phyloP scores from a whole-genome alignment of 2,888 invertebrate genomes.

The Ochropacha duplaris region DNA sequence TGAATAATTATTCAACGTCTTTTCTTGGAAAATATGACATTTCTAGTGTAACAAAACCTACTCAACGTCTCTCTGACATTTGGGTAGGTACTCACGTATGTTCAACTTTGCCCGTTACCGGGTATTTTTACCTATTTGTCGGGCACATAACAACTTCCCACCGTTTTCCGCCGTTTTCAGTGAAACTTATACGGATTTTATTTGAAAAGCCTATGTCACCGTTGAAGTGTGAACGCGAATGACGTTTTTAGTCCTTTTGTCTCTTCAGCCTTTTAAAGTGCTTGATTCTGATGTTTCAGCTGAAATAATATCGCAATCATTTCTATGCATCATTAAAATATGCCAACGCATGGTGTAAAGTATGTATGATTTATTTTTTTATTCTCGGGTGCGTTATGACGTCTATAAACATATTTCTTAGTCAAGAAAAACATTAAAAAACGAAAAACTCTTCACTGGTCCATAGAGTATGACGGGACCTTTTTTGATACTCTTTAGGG shows the following conservation, averaged over 20 bases:
- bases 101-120: slow-evolving; percentile 47
- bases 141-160: slow-evolving; percentile 46
- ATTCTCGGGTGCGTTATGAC: too few species aligned
- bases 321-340: not conserved
- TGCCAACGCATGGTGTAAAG: too few species aligned
- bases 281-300: not conserved
- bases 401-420: too few species aligned
- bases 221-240: not conserved
- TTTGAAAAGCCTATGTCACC: not conserved
- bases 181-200: slow-evolving; percentile 9
- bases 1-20: too few species aligned
- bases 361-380: too few species aligned
- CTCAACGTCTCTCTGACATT: slow-evolving; percentile 32
- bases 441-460: too few species aligned
- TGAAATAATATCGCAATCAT: not conserved
- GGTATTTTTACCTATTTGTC: slow-evolving; percentile 48
- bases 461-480: too few species aligned
- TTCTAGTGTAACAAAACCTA: too few species aligned
- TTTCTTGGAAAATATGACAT: too few species aligned
- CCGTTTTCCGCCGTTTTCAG: slow-evolving; percentile 14
- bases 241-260: not conserved
- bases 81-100: slow-evolving; percentile 30
- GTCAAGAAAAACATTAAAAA: too few species aligned
- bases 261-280: not conserved
- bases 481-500: too few species aligned